Percentiles rank a stretch among this genome's conserved stretches.
These are phyloP conservation scores for Sardina pilchardus DNA, from an alignment of 2,113 vertebrate species.

Conservation along the genomic window DNA sequence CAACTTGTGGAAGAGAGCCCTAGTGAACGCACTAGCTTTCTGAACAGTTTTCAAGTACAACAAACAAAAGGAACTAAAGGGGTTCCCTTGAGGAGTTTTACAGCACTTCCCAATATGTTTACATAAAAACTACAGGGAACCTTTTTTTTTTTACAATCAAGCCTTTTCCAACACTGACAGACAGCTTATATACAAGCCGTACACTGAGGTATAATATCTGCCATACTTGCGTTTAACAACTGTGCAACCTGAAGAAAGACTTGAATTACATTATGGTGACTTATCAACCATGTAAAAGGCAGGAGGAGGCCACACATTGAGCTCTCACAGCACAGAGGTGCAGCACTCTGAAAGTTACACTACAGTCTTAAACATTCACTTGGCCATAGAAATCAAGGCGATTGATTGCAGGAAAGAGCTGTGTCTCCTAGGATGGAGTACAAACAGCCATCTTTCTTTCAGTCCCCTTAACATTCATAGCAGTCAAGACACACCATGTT, in stretches of 20 bases:
- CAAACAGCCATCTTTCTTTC: constrained; percentile 9
- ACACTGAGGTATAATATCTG: background rate
- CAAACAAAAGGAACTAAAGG: background rate
- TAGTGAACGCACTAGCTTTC: background rate
- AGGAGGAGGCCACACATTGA: background rate
- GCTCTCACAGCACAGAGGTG: background rate
- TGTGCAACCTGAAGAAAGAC: constrained; percentile 7
- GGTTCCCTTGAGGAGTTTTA: background rate
- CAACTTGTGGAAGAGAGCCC: background rate
- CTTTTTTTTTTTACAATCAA: background rate
- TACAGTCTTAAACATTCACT: constrained; percentile 46
- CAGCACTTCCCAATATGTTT: constrained; percentile 34
- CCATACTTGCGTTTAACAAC: background rate
- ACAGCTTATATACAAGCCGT: background rate
- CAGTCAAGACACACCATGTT: constrained; percentile 1
- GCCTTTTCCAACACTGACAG: background rate
- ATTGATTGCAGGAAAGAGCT: constrained; percentile 1
- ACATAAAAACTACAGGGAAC: constrained; percentile 9
- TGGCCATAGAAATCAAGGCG: constrained; percentile 28
- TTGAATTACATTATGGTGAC: background rate
- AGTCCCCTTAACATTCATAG: background rate
- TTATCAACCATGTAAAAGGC: background rate
- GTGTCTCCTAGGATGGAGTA: background rate
- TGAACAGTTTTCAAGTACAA: background rate
- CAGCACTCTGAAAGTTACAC: background rate